These are phyloP conservation scores for Dendrolimus houi DNA, from an alignment of 2,888 invertebrate genomes.

Conservation along the genomic window DNA sequence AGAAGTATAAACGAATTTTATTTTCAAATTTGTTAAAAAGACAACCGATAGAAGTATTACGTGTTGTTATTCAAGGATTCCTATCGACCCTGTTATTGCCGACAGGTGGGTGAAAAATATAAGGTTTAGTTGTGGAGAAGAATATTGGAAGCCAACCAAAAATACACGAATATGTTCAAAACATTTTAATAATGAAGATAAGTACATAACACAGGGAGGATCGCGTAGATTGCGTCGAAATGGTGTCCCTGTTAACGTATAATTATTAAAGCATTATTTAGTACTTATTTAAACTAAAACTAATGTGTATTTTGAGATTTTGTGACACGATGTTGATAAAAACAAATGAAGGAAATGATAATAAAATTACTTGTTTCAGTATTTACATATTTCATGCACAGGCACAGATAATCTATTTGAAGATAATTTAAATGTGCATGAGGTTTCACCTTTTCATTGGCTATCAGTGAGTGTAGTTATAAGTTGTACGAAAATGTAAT, in stretches of 20 bases:
- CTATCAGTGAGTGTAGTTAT: background rate
- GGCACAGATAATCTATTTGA: background rate
- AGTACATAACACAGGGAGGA: too few relatives aligned
- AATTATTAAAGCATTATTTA: too few relatives aligned
- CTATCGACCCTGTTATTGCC: constrained; percentile 7
- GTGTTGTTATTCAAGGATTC: constrained; percentile 6
- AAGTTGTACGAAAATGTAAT: background rate
- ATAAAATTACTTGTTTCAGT: too few relatives aligned
- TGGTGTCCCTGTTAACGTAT: too few relatives aligned
- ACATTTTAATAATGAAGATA: too few relatives aligned
- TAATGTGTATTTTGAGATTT: too few relatives aligned
- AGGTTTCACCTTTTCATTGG: background rate
- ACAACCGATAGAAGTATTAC: background rate
- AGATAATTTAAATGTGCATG: background rate
- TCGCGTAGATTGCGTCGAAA: too few relatives aligned
- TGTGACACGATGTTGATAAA: too few relatives aligned
- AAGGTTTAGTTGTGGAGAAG: constrained; percentile 7
- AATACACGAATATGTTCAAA: too few relatives aligned
- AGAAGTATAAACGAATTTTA: background rate
- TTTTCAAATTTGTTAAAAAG: background rate
- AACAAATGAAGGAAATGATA: too few relatives aligned
- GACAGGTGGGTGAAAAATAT: constrained; percentile 8
- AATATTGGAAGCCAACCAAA: constrained; percentile 8
- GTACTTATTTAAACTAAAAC: too few relatives aligned
- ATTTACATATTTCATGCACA: background rate